phyloP scores from a whole-genome alignment of 2,113 vertebrate species.

The Madoqua kirkii region DNA sequence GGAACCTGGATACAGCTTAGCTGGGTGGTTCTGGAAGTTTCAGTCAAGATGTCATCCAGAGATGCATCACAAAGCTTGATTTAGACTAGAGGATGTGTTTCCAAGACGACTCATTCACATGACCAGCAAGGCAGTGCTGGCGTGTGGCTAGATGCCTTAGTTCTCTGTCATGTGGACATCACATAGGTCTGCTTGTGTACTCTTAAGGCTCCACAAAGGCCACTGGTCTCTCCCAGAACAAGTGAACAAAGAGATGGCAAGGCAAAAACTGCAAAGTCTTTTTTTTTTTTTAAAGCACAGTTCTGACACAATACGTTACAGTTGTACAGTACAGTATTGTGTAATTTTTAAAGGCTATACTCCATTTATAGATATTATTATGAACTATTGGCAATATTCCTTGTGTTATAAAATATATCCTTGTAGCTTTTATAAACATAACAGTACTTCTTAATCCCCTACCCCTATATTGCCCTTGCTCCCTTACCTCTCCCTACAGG shows the following conservation, averaged over 20 bases:
- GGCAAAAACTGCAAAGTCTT: not conserved
- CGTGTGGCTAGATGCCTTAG: not conserved
- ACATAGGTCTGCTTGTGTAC: not conserved
- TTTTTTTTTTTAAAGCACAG: not conserved
- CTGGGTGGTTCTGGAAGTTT: not conserved
- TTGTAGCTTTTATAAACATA: not conserved
- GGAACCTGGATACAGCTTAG: not conserved
- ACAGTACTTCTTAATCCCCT: not conserved
- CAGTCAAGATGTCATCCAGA: not conserved
- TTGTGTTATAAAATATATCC: not conserved
- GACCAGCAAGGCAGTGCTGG: too few species aligned
- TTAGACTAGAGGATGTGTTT: not conserved
- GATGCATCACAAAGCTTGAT: not conserved
- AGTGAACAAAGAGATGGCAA: not conserved
- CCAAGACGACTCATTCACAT: not conserved
- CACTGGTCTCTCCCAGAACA: not conserved
- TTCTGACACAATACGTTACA: not conserved
- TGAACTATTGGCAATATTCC: not conserved
- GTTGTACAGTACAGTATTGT: not conserved
- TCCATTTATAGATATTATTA: not conserved
- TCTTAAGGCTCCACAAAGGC: not conserved
- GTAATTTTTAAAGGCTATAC: not conserved
- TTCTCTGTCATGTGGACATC: not conserved
- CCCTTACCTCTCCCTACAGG: not conserved
- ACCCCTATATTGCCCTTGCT: not conserved